Base-by-base conservation (phyloP, 2,113 vertebrate species). In the Forbesichthys agassizii region DNA sequence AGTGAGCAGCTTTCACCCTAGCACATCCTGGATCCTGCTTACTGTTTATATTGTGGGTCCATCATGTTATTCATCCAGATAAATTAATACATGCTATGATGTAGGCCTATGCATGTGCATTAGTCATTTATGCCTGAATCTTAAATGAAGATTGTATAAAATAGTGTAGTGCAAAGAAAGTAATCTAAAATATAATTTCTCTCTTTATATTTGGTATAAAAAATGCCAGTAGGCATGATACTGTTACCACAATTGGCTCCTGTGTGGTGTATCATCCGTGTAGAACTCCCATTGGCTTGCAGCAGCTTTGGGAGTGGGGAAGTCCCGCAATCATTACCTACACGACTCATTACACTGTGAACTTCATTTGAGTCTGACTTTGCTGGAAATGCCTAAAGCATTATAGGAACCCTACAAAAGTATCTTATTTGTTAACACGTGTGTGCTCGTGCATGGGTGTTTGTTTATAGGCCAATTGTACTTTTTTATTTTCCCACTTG, bases 1-100 rank as follows among this genome's bases (percentile, higher is more conserved):
- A 10, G 61, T 62, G 69, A 48, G 12, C 46, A 27, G 4, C 10
- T 1, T 6, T 51, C 52, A 69, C 33, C 20, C 8, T 68, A 69
- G 8, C 68, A 83, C 49, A 87, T 90, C 88, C 87, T 88, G 86
- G 85, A 82, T 91, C 87, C 87, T 87, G 82, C 18, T 88, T 11
- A 48, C 49, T 85, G 84, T 86, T 90, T 85, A 54, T 66, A 27
- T 76, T 78, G 10, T 65, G 48, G 58, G 10, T 9, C 33, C 10
- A 53, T 75, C 14, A 52, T 52, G 4, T 48, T 27, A 54, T 48
- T 58, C 54, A 14, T n/a, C 0, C 16, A 36, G 11, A 54, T 8
- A 52, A 0, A 0, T 55, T 20, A 55, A 36, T 33, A 18, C 60
- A 12, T 66, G 18, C n/a, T 46, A 16, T 54, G 53, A 65, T 3